Evolutionary conservation across 1,140 invertebrate genomes (phyloP).

Genomic region (Aphelenchoides besseyi): DNA sequence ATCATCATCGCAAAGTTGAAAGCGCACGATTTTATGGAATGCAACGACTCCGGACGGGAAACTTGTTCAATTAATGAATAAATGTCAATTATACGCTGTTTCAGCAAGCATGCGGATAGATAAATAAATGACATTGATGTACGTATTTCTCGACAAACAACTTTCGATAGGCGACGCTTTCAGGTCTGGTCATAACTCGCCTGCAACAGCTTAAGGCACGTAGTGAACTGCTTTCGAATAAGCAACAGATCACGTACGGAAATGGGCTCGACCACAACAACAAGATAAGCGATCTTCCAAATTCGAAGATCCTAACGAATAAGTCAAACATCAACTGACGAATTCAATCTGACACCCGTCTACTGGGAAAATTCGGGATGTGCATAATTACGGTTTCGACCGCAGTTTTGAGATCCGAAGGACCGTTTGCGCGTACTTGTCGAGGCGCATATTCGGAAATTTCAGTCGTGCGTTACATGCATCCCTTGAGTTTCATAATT

Average conservation of each 20-base stretch:
- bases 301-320: no score
- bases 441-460: not conserved
- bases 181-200: no score
- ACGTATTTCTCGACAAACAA: not conserved
- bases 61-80: conserved; percentile 2
- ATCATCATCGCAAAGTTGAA: not conserved
- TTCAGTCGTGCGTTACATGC: not conserved
- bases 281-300: no score
- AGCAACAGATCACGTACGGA: no score
- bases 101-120: not conserved
- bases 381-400: not conserved
- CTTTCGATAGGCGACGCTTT: not conserved
- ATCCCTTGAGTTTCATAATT: not conserved
- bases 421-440: not conserved
- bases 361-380: not conserved
- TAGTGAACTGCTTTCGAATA: no score
- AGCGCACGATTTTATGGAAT: conserved; percentile 3
- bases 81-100: conserved; percentile 3
- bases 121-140: not conserved
- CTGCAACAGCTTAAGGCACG: no score
- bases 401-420: not conserved
- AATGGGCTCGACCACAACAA: no score
- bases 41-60: not conserved
- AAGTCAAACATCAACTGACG: no score
- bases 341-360: not conserved